phyloP scores from a whole-genome alignment of 2,888 invertebrate genomes.

The Phengaris alcon region DNA sequence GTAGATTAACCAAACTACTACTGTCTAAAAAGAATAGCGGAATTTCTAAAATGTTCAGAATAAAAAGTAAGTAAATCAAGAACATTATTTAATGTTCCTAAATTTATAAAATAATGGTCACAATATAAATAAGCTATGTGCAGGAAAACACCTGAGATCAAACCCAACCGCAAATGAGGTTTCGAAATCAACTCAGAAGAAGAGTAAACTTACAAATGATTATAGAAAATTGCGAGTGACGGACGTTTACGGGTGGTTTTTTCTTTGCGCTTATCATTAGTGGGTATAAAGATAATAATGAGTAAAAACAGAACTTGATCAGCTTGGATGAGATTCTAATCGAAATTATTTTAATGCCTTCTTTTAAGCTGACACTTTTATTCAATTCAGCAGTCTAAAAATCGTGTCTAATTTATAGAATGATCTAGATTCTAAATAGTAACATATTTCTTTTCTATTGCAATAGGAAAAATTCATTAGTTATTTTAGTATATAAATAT shows the following conservation, averaged over 20 bases:
- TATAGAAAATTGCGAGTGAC: conserved; percentile 68
- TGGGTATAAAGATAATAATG: conserved; percentile 30
- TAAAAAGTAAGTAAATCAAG: too few species aligned
- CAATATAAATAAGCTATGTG: conserved; percentile 44
- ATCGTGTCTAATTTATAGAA: too few species aligned
- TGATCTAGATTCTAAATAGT: too few species aligned
- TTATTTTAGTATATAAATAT: too few species aligned
- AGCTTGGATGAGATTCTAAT: background rate
- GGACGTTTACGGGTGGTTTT: conserved; percentile 55
- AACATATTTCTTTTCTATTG: background rate
- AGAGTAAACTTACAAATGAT: conserved; percentile 61
- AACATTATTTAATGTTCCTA: background rate
- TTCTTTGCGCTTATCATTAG: conserved; percentile 51
- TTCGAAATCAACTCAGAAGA: conserved; percentile 56
- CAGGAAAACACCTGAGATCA: conserved; percentile 57
- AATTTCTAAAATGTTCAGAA: too few species aligned
- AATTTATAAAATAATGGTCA: conserved; percentile 37
- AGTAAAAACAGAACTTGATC: conserved; percentile 23
- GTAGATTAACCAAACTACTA: too few species aligned
- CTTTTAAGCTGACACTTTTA: background rate
- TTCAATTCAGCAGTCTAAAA: background rate
- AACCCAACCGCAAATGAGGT: conserved; percentile 72
- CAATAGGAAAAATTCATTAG: background rate
- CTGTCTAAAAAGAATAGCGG: too few species aligned
- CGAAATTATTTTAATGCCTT: background rate